Evolutionary conservation across 2,888 invertebrate species (phyloP).

Genomic region (Rosalia funebris): DNA sequence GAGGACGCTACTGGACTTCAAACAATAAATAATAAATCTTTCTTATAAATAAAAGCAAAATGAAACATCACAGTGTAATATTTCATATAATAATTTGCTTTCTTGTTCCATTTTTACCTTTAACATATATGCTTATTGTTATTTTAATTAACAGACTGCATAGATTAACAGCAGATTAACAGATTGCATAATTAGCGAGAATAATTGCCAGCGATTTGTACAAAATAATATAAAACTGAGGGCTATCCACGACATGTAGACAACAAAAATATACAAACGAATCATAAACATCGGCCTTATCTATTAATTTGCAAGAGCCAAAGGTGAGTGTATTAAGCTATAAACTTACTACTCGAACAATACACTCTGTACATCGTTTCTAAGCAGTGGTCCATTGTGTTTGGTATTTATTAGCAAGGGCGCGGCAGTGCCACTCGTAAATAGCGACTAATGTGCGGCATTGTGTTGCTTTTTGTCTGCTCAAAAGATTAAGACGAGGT

Average conservation of each 20-base stretch:
- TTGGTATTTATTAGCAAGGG: constrained; percentile 53
- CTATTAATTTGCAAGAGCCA: constrained; percentile 19
- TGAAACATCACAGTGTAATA: too few relatives aligned
- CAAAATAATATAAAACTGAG: too few relatives aligned
- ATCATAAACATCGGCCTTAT: constrained; percentile 19
- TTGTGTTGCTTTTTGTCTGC: constrained; percentile 59
- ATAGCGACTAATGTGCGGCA: constrained; percentile 58
- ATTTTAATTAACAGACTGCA: too few relatives aligned
- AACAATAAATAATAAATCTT: too few relatives aligned
- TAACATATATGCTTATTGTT: too few relatives aligned
- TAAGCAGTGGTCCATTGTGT: constrained; percentile 45
- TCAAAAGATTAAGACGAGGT: constrained; percentile 58
- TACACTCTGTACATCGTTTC: constrained; percentile 36
- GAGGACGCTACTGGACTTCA: too few relatives aligned
- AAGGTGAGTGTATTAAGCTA: constrained; percentile 41
- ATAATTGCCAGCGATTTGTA: too few relatives aligned
- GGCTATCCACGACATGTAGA: neutral
- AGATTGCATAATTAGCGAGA: too few relatives aligned
- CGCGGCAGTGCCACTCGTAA: constrained; percentile 56
- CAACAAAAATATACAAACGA: neutral
- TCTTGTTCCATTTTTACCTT: too few relatives aligned
- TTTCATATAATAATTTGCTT: too few relatives aligned
- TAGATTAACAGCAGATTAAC: too few relatives aligned
- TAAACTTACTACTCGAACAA: constrained; percentile 40
- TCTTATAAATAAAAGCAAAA: too few relatives aligned